Base-by-base conservation (phyloP, 2,888 invertebrate species). In the Thyatira batis region DNA sequence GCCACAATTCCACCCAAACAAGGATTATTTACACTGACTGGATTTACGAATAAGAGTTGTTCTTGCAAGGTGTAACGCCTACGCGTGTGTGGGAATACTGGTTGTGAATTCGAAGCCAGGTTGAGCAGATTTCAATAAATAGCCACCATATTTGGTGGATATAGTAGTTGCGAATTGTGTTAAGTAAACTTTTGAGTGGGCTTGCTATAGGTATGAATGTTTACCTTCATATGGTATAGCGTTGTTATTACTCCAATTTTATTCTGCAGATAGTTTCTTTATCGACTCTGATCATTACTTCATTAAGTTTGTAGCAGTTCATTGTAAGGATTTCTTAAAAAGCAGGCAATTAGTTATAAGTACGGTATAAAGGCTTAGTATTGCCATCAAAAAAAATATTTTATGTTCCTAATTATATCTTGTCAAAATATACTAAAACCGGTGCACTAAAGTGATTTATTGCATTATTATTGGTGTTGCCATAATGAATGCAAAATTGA, bases 1-100 rank as follows among this genome's bases (percentile, higher is more conserved):
- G 10, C 13, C 23, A 25, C 30, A n/a, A 46, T 10, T 27, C 17
- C 6, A 27, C 27, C 28, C 20, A 1, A 25, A 13, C 45, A 17
- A 10, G 28, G 20, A 27, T 23, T 49, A 27, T 17, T 33, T 33
- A 30, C 39, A 23, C 21, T 27, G 11, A 45, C 58, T 39, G 17
- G 17, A 39, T 66, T 65, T 62, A 60, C 51, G 56, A 59, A 61
- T 63, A 55, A 61, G 65, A 64, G 39, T 39, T 8, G 39, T 39
- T 39, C 39, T 50, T 49, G 50, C 56, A 57, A 58, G 55, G 54
- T 54, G 58, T 49, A 49, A 43, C 71, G 67, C 69, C 67, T 58
- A 71, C 67, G 25, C 49, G 17, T 28, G 61, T 58, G 72, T 72
- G 69, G 72, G 71, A 45, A 57, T 57, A 73, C 73, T 55, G 61